Percentiles rank a stretch among this genome's conserved stretches.
phyloP scores from a whole-genome alignment of 2,113 vertebrate genomes.

The Odocoileus hemionus region DNA sequence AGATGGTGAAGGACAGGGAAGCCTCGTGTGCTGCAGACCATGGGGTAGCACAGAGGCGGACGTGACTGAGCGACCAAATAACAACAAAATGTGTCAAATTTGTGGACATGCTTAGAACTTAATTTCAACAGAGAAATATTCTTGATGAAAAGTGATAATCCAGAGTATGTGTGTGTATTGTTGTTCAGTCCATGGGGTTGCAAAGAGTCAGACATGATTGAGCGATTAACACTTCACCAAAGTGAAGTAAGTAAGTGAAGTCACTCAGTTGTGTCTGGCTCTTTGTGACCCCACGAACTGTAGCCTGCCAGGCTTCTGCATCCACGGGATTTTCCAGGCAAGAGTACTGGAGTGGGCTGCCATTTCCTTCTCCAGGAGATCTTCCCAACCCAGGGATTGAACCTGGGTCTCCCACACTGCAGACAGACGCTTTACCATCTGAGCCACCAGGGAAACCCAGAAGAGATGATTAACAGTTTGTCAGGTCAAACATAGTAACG shows the following conservation, averaged over 20 bases:
- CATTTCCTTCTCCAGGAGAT: neutral
- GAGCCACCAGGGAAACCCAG: neutral
- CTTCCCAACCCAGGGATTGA: neutral
- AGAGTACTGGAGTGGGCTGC: neutral
- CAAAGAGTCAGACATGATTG: neutral
- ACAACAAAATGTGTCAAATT: neutral
- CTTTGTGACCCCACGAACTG: neutral
- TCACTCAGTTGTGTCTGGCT: neutral
- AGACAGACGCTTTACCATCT: neutral
- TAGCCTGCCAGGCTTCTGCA: neutral
- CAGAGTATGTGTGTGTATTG: neutral
- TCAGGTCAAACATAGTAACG: neutral
- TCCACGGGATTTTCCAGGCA: neutral
- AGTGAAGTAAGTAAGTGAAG: neutral
- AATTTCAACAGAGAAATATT: conserved; percentile 14
- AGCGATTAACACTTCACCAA: neutral
- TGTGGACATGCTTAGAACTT: neutral
- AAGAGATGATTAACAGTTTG: neutral
- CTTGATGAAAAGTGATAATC: neutral
- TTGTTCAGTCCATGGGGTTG: neutral
- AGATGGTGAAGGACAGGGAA: neutral
- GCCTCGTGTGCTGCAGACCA: neutral
- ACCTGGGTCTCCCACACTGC: neutral
- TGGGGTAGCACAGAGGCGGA: neutral
- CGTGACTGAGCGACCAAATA: neutral